A percentile compares a stretch with the other conserved stretches of the same genome.
phyloP scores from a whole-genome alignment of 2,888 invertebrate genomes.

The Dryobota labecula region DNA sequence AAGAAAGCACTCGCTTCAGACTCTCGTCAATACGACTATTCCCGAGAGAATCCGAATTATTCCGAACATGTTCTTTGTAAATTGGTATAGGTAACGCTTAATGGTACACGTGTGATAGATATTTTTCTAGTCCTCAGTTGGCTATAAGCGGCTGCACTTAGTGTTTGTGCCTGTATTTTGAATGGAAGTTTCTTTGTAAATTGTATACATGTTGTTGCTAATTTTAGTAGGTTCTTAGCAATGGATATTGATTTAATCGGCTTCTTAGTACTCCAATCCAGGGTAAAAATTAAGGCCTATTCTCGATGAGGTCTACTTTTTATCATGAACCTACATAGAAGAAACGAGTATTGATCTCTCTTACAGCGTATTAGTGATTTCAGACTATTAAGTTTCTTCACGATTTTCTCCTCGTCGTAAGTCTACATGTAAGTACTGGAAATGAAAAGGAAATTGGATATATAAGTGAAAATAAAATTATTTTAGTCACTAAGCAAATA shows the following conservation, averaged over 20 bases:
- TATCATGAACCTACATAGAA: not conserved
- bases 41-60: conserved; percentile 45
- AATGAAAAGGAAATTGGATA: conserved; percentile 48
- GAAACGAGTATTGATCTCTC: not conserved
- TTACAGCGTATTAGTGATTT: not conserved
- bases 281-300: not conserved
- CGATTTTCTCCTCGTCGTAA: not conserved
- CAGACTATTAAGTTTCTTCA: not conserved
- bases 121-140: conserved; percentile 27
- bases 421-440: not conserved
- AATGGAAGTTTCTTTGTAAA: not conserved
- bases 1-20: conserved; percentile 50
- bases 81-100: conserved; percentile 41
- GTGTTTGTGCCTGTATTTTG: conserved; percentile 10
- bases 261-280: not conserved
- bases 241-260: not conserved
- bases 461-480: conserved; percentile 26
- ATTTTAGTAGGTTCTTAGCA: not conserved
- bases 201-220: not conserved
- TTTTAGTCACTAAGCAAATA: conserved; percentile 37
- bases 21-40: conserved; percentile 31
- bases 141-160: conserved; percentile 24
- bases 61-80: conserved; percentile 56
- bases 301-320: not conserved
- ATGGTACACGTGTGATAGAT: conserved; percentile 42